phyloP scores from a whole-genome alignment of 1,140 invertebrate genomes.

The Colletes gigas region DNA sequence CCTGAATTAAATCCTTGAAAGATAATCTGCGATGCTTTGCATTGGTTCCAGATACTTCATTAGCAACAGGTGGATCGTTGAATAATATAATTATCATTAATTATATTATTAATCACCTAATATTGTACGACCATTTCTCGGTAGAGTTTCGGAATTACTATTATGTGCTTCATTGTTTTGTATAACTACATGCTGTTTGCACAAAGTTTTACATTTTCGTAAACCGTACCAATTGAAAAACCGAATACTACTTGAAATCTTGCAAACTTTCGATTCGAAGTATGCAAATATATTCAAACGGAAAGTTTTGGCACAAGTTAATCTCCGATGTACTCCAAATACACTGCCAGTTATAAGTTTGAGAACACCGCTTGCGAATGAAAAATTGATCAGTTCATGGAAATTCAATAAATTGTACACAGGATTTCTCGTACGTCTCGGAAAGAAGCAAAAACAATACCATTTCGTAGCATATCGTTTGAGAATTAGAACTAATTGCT shows the following conservation, averaged over 20 bases:
- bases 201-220: slow-evolving; percentile 16
- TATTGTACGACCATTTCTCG: slow-evolving; percentile 25
- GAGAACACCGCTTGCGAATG: not conserved
- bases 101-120: slow-evolving; percentile 19
- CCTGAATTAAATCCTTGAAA: slow-evolving; percentile 42
- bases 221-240: not conserved
- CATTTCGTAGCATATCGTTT: no score
- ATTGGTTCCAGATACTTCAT: slow-evolving; percentile 25
- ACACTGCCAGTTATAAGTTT: not conserved
- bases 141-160: not conserved
- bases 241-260: not conserved
- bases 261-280: not conserved
- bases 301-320: slow-evolving; percentile 1
- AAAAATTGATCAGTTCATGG: not conserved
- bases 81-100: slow-evolving; percentile 34
- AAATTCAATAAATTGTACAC: no score
- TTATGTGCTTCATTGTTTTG: slow-evolving; percentile 14
- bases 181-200: slow-evolving; percentile 2
- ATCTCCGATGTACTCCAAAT: not conserved
- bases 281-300: not conserved
- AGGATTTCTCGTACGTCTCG: not conserved
- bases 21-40: slow-evolving; percentile 32
- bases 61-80: slow-evolving; percentile 33
- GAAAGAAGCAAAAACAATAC: not conserved
- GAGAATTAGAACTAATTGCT: no score